Evolutionary conservation across 1,140 invertebrate species (phyloP), one percentile per base, ranked within the genome.

Genomic region (Galleria mellonella): DNA sequence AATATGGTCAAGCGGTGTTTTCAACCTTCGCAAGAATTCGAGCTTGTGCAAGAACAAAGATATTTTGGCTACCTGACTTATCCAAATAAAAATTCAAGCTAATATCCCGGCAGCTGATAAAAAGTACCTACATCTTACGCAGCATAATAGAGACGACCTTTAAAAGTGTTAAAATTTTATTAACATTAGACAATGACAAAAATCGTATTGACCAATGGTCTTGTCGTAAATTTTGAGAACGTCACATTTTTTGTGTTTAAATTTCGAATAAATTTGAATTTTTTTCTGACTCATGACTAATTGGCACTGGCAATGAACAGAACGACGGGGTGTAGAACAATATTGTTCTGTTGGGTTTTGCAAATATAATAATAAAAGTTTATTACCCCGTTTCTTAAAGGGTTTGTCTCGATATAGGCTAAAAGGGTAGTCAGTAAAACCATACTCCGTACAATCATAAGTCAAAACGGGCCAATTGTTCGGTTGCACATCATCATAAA

Each of bases 291-390:
- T 68, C 65, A 70, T 78, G 76, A 83, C 79, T 76, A 82, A 84
- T 82, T 81, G 72, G 66, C 48, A 46, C 42, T 61, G 63, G 51
- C 56, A 58, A 45, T 57, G 55, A 48, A 44, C 38, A 38, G 48
- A 62, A 43, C 77, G 56, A 55, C 74, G 65, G 76, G 74, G 74
- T 62, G 71, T 66, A 66, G 29, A 47, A 56, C 41, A 39, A 61
- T 55, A 68, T 75, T 72, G 72, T 79, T 72, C 68, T 59, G 53
- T 69, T 41, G 46, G 51, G 55, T 82, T 67, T 84, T 66, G 82
- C 82, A 78, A 82, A 85, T 83, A 85, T 85, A 75, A 83, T 81
- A 81, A 77, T 79, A 84, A 81, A 78, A 77, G 51, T 82, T 85
- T 82, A 82, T 73, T 79, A 79, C 73, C 73, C 75, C 68, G 67